A percentile compares a stretch with the other conserved stretches of the same genome.
These are phyloP conservation scores for Leptopilina boulardi DNA, from an alignment of 1,140 invertebrate genomes.

Conservation along the genomic window DNA sequence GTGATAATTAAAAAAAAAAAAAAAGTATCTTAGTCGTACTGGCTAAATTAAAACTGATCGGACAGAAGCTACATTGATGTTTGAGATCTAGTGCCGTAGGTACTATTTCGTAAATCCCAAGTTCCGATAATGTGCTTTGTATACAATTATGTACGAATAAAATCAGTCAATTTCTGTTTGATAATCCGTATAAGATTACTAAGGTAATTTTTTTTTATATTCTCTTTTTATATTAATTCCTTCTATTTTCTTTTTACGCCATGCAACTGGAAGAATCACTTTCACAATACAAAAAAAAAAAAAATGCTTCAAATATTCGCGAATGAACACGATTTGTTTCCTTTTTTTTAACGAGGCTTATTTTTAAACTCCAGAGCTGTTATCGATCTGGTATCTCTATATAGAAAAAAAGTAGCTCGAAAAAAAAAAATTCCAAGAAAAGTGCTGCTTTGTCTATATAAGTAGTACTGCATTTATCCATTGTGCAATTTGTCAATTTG, in stretches of 20 bases:
- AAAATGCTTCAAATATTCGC: neutral
- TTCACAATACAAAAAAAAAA: neutral
- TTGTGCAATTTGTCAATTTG: slow-evolving; percentile 17
- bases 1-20: slow-evolving; percentile 41
- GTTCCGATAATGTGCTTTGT: slow-evolving; percentile 31
- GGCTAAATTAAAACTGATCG: slow-evolving; percentile 14
- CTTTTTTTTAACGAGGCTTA: neutral
- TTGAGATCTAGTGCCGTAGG: slow-evolving; percentile 47
- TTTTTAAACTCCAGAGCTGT: neutral
- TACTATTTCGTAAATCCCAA: slow-evolving; percentile 46
- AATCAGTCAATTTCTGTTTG: slow-evolving; percentile 21
- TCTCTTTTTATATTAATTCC: slow-evolving; percentile 25
- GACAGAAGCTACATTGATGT: slow-evolving; percentile 35
- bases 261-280: neutral
- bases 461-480: slow-evolving; percentile 17
- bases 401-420: no score
- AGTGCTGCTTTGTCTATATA: slow-evolving; percentile 23
- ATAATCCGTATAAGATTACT: slow-evolving; percentile 30
- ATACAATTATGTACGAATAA: slow-evolving; percentile 24
- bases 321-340: neutral
- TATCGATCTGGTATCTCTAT: neutral
- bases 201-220: slow-evolving; percentile 22
- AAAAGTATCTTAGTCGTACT: slow-evolving; percentile 30
- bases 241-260: neutral
- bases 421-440: slow-evolving; percentile 2